Base-by-base conservation (phyloP, 2,113 vertebrate genomes). In the Petrocephalus microphthalmus region DNA sequence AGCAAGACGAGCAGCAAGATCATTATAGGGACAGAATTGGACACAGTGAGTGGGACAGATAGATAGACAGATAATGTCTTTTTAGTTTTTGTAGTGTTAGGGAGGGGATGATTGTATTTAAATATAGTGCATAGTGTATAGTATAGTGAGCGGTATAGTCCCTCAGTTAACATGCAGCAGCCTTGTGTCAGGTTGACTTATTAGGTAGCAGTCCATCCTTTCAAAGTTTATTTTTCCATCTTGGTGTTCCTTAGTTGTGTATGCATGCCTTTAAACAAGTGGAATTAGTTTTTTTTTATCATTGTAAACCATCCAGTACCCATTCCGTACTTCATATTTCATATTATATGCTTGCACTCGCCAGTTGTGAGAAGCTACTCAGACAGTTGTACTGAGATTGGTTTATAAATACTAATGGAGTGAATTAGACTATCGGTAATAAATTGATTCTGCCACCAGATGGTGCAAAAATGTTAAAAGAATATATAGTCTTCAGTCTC, bases 391-490 rank as follows among this genome's bases (percentile, higher is more conserved):
- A 45, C 81, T 22, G 20, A 47, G 81, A 20, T 83, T 22, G 37
- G 22, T n/a, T 47, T 22, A 83, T 83, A 17, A 22, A 42, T 25
- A n/a, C 42, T n/a, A 83, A 11, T 42, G 17, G 15, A 78, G 33
- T 20, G 8, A 45, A 83, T 82, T 42, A 47, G 6, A 49, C 45
- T 22, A 47, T 49, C 78, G 78, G 78, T 82, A 42, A 49, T 83
- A 47, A 45, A 47, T 49, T 10, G 81, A 49, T n/a, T 83, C 81
- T 45, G 45, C 81, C 81, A 49, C 45, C 22, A 83, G 81, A 83
- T 45, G 81, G 81, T 47, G 81, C 81, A 83, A 83, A 82, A 83
- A 83, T 83, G 45, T 10, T 83, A 20, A 83, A 83, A 49, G 81
- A 49, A 10, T 22, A 47, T 47, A 49, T 45, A 20, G 3, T 42